Percentiles rank a stretch among this genome's conserved stretches.
These are phyloP conservation scores for Nothocercus nigrocapillus DNA, from an alignment of 2,113 vertebrate genomes.

Conservation along the genomic window DNA sequence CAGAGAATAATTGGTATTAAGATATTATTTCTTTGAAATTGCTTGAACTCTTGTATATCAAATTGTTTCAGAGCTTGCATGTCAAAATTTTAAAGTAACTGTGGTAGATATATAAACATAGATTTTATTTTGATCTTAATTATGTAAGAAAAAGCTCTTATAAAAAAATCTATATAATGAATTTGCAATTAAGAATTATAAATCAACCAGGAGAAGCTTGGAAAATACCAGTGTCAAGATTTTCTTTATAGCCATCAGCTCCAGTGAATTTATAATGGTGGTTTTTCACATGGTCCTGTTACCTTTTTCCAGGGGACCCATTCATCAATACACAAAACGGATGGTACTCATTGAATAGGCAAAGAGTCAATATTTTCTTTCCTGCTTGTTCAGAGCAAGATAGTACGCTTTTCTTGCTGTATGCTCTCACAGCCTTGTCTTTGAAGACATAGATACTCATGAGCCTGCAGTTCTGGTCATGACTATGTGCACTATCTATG, in stretches of 20 bases:
- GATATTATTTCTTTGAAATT: not conserved
- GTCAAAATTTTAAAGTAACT: not conserved
- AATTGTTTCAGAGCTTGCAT: not conserved
- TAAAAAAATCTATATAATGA: not conserved
- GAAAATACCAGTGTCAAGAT: not conserved
- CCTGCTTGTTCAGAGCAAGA: not conserved
- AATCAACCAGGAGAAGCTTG: not conserved
- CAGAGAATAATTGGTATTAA: not conserved
- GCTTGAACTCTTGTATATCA: not conserved
- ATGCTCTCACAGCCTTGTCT: not conserved
- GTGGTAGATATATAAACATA: not conserved
- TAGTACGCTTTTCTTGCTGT: not conserved
- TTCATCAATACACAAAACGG: not conserved
- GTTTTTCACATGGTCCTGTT: not conserved
- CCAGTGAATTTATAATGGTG: not conserved
- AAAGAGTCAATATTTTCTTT: not conserved
- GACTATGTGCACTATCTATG: not conserved
- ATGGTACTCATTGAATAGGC: not conserved
- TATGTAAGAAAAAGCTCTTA: not conserved
- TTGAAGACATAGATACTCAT: not conserved
- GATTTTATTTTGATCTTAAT: not conserved
- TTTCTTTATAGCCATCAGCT: not conserved
- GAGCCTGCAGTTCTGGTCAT: not conserved
- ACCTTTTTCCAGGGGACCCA: accelerated
- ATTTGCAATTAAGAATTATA: not conserved